Evolutionary conservation across 2,888 invertebrate genomes (phyloP).

Genomic region (Rosalia funebris): DNA sequence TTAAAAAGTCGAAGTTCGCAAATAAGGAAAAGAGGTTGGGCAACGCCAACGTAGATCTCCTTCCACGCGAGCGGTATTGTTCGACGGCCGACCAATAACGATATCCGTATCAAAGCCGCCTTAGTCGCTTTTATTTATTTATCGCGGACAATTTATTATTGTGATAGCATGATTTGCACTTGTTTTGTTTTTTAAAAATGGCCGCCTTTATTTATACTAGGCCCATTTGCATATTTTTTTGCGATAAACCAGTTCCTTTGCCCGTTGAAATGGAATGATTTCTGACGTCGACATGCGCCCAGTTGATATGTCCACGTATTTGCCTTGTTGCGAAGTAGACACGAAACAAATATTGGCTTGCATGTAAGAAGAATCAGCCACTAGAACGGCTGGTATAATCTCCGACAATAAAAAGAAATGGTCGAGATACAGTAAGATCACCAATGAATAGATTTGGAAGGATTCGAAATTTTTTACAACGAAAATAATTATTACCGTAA

Average conservation of each 20-base stretch:
- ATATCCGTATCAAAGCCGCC: conserved; percentile 36
- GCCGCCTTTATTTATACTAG: conserved; percentile 20
- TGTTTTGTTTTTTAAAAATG: conserved; percentile 27
- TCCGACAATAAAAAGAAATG: too few species aligned
- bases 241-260: conserved; percentile 8
- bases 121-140: conserved; percentile 38
- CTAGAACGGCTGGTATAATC: too few species aligned
- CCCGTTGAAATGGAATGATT: background rate
- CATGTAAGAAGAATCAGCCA: too few species aligned
- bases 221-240: conserved; percentile 22
- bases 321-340: background rate
- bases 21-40: conserved; percentile 51
- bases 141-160: conserved; percentile 39
- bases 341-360: too few species aligned
- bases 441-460: too few species aligned
- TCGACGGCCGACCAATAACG: conserved; percentile 36
- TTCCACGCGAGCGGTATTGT: conserved; percentile 42
- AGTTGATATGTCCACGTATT: background rate
- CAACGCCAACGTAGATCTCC: conserved; percentile 50
- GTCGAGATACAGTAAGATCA: too few species aligned
- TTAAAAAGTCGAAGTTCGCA: conserved; percentile 35
- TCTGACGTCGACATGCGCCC: background rate
- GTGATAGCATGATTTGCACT: conserved; percentile 37
- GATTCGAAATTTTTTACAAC: too few species aligned
- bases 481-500: too few species aligned